Base-by-base conservation (phyloP, 2,113 vertebrate species). In the Phaethon lepturus region DNA sequence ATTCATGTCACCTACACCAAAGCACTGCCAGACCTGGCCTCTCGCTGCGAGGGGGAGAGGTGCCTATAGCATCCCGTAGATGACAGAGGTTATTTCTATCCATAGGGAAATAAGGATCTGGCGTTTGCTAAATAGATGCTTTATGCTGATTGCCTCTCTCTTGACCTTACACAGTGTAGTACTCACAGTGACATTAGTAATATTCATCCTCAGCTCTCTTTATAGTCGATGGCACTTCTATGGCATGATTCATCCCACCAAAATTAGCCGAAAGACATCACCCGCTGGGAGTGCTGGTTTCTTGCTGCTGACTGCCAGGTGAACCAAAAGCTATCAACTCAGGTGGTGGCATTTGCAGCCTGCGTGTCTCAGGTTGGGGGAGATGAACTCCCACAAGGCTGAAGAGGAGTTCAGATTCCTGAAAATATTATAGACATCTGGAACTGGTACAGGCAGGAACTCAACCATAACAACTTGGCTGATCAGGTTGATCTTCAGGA, bases 401-500 rank as follows among this genome's bases (percentile, higher is more conserved):
- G 26, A 26, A 15, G 47, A 67, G 31, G 20, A 82, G 49, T 17
- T 55, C 35, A 26, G 19, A 6, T 20, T 42, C 13, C 53, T 64
- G 17, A 26, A 63, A 79, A 42, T 7, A 3, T 1, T 38, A 8
- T 23, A 13, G 55, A 7, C 9, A 6, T 7, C 3, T 7, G 45
- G 31, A 72, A n/a, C 8, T 11, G n/a, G 17, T 59, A 33, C 20
- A 13, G 55, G 31, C 8, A 22, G n/a, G 29, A 62, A 11, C 10
- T 64, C 40, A 68, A 3, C 3, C n/a, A 6, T 15, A 47, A 33
- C 2, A 58, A 0, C 35, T 10, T 2, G 0, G 19, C 13, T 59
- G 60, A 38, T 38, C 38, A 38, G 38, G 38, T 8, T 38, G 38
- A 38, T 38, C 8, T 38, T 38, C 38, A 38, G 38, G 38, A 38